These are phyloP conservation scores for Phoebastria nigripes DNA, from an alignment of 2,797 vertebrate species.

Conservation along the genomic window DNA sequence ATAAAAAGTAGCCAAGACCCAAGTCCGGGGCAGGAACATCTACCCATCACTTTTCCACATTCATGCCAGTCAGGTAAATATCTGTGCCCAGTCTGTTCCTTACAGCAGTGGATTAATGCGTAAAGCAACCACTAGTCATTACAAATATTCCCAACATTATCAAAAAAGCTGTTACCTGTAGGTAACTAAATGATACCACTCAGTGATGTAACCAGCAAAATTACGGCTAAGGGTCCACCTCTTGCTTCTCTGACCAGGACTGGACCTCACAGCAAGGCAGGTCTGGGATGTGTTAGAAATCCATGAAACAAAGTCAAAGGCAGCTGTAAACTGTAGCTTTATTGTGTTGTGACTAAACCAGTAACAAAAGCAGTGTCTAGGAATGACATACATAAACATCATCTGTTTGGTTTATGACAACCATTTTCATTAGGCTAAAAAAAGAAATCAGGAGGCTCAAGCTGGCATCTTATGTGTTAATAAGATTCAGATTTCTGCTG, in stretches of 20 bases:
- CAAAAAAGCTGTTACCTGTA: background rate
- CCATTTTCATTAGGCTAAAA: background rate
- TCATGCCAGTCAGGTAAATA: background rate
- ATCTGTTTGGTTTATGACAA: background rate
- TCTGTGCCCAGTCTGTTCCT: background rate
- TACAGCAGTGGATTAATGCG: rapidly evolving
- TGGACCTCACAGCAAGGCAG: background rate
- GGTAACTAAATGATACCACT: background rate
- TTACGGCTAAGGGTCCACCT: background rate
- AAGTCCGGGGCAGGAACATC: background rate
- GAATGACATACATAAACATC: background rate
- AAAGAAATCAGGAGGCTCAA: background rate
- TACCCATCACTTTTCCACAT: background rate
- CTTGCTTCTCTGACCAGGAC: background rate
- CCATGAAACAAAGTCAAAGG: background rate
- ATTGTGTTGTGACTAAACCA: background rate
- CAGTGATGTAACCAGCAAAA: background rate
- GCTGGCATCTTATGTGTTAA: background rate
- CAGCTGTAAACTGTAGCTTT: background rate
- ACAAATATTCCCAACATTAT: background rate
- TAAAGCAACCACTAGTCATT: background rate
- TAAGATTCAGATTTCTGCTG: background rate
- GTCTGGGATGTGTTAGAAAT: background rate
- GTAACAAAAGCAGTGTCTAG: background rate
- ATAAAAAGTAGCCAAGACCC: background rate